Conservation (phyloP, 1,140 invertebrate species). For the Metaphire vulgaris region DNA sequence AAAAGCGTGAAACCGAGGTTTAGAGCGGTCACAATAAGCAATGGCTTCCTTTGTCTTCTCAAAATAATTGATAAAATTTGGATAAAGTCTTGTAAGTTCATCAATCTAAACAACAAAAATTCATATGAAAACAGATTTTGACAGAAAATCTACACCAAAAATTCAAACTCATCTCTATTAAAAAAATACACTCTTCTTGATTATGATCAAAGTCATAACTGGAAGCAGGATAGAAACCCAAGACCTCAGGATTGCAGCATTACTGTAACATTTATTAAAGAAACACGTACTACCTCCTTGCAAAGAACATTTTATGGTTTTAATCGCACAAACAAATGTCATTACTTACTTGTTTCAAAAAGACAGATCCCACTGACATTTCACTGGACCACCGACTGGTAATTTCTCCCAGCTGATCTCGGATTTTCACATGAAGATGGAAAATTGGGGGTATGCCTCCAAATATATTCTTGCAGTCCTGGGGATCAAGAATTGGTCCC, state of each 20-base stretch:
- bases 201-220: no score
- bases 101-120: constrained; percentile 46
- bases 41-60: constrained; percentile 92
- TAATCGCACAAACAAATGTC: no score
- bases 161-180: neutral
- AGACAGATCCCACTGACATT: constrained; percentile 71
- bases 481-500: constrained; percentile 73
- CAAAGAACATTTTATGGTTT: no score
- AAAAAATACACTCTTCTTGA: neutral
- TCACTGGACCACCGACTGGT: constrained; percentile 74
- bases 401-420: constrained; percentile 65
- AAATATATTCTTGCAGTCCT: constrained; percentile 92
- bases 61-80: constrained; percentile 95
- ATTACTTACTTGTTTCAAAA: constrained; percentile 68
- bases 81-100: constrained; percentile 81
- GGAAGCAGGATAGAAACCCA: no score
- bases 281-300: no score
- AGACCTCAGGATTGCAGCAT: no score
- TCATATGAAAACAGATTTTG: constrained; percentile 18
- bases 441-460: constrained; percentile 89
- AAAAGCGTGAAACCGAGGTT: constrained; percentile 93
- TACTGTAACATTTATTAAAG: no score
- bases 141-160: constrained; percentile 5
- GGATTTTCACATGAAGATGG: constrained; percentile 78
- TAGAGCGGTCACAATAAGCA: constrained; percentile 76